Conservation (phyloP, 2,888 invertebrate genomes). For the Vandiemenella viatica region DNA sequence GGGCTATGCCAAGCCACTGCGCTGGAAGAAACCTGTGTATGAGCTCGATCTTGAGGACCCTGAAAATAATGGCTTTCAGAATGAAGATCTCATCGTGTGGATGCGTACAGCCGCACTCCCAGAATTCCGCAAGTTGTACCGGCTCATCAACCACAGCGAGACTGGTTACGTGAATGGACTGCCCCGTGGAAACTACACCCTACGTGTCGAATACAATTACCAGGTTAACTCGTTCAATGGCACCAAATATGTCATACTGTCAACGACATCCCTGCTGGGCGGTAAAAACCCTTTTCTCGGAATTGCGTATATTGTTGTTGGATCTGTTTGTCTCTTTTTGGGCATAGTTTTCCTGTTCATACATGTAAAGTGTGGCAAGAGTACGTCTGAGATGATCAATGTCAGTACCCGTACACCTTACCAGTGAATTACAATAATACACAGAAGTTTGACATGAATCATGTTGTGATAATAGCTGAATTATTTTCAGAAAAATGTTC, state of each 20-base stretch:
- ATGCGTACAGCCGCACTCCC: conserved; percentile 98
- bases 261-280: conserved; percentile 90
- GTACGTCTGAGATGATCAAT: conserved; percentile 81
- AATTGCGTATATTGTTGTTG: conserved; percentile 94
- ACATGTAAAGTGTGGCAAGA: conserved; percentile 91
- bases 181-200: conserved; percentile 53
- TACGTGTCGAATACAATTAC: conserved; percentile 70
- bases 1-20: conserved; percentile 61
- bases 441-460: too few species aligned
- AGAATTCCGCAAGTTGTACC: conserved; percentile 86
- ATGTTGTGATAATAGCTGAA: too few species aligned
- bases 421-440: too few species aligned
- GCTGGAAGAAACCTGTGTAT: conserved; percentile 72
- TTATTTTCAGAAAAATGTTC: too few species aligned
- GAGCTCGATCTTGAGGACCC: conserved; percentile 52
- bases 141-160: conserved; percentile 60
- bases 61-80: conserved; percentile 82
- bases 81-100: conserved; percentile 98
- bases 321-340: conserved; percentile 79
- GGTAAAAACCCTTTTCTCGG: conserved; percentile 97
- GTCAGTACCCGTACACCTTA: conserved; percentile 76
- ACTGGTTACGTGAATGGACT: conserved; percentile 53
- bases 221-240: conserved; percentile 86
- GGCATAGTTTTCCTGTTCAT: conserved; percentile 86
- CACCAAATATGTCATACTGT: conserved; percentile 84